These are phyloP conservation scores for Petrophora chlorosata DNA, from an alignment of 2,888 invertebrate genomes.

Conservation along the genomic window DNA sequence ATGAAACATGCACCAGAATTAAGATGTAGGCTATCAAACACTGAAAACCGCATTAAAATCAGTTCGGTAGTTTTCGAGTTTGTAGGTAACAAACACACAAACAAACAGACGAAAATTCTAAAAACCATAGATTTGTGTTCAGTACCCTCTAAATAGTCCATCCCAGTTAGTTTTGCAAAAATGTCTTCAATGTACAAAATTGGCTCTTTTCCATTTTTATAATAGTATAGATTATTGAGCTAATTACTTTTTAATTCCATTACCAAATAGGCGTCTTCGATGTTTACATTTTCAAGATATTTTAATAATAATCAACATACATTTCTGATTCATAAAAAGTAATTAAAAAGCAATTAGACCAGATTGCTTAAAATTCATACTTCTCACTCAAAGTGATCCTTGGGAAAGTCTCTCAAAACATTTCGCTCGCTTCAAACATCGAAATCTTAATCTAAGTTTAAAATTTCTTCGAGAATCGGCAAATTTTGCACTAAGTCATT, in stretches of 20 bases:
- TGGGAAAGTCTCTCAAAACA: constrained; percentile 68
- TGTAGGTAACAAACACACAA: no score
- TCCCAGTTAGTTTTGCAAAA: no score
- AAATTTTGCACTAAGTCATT: constrained; percentile 84
- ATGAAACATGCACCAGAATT: no score
- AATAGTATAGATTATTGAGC: background rate
- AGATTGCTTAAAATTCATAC: constrained; percentile 78
- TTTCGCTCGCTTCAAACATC: constrained; percentile 76
- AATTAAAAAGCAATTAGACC: constrained; percentile 81
- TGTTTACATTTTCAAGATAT: constrained; percentile 22
- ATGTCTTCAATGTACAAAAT: no score
- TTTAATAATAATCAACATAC: constrained; percentile 33
- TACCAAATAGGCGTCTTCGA: constrained; percentile 9
- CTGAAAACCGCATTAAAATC: no score
- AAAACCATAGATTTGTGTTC: no score
- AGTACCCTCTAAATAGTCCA: no score
- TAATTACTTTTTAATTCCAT: background rate
- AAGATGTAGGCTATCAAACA: no score
- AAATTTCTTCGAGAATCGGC: constrained; percentile 82
- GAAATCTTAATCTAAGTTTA: constrained; percentile 84
- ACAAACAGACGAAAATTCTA: no score
- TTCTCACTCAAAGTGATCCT: constrained; percentile 67
- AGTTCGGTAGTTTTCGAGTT: no score
- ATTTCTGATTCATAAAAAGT: constrained; percentile 64
- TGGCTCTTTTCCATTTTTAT: background rate